A percentile compares a stretch with the other conserved stretches of the same genome.
Conservation (phyloP, 2,888 invertebrate species). For the Neoscelio sp. region DNA sequence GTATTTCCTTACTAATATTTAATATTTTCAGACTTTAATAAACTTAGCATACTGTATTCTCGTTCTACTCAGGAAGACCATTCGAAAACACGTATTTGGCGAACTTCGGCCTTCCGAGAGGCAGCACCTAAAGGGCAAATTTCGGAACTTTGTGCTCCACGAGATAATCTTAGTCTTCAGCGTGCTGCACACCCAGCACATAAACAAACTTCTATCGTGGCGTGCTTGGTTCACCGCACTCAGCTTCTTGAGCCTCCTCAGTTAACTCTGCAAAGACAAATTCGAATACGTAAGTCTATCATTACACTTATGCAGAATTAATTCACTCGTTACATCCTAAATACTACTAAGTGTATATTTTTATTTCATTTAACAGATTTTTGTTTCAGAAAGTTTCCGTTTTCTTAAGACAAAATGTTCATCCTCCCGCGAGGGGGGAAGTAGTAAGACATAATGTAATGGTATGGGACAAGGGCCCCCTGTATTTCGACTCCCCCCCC, state of each 20-base stretch:
- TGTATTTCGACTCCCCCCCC: too few relatives aligned
- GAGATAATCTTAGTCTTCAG: slow-evolving; percentile 97
- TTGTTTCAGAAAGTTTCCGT: too few relatives aligned
- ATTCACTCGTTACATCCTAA: too few relatives aligned
- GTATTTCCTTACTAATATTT: slow-evolving; percentile 67
- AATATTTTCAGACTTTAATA: slow-evolving; percentile 88
- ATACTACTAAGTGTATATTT: too few relatives aligned
- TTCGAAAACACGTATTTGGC: slow-evolving; percentile 93
- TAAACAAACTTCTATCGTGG: slow-evolving; percentile 95
- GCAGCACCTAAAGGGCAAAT: slow-evolving; percentile 94
- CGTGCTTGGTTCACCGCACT: slow-evolving; percentile 94
- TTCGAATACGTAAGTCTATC: slow-evolving; percentile 97
- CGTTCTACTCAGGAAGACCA: slow-evolving; percentile 89
- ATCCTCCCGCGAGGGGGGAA: too few relatives aligned
- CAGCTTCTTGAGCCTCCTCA: slow-evolving; percentile 92
- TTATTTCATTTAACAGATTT: too few relatives aligned
- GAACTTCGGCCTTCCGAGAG: slow-evolving; percentile 92
- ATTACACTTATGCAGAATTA: too few relatives aligned
- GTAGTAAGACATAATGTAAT: too few relatives aligned
- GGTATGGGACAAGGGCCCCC: too few relatives aligned
- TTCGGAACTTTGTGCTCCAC: slow-evolving; percentile 97
- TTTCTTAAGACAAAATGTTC: too few relatives aligned
- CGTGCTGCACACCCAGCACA: slow-evolving; percentile 94
- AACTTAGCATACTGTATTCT: slow-evolving; percentile 94
- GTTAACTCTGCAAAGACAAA: slow-evolving; percentile 93